Conservation (phyloP, 2,113 vertebrate species). For the Bettongia penicillata region DNA sequence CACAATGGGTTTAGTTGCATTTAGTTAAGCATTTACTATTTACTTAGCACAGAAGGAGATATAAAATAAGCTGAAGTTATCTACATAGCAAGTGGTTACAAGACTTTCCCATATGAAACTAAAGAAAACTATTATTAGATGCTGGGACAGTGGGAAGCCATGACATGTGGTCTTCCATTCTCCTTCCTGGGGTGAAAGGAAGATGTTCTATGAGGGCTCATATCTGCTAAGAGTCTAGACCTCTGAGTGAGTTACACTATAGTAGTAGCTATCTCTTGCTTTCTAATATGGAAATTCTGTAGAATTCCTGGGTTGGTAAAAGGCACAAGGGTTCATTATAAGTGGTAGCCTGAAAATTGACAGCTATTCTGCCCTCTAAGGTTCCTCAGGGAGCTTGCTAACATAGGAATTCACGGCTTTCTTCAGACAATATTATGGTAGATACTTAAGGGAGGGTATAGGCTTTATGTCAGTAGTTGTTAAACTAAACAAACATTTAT, state of each 20-base stretch:
- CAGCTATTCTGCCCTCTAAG: background rate
- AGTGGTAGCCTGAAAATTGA: background rate
- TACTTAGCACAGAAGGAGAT: background rate
- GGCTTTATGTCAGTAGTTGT: background rate
- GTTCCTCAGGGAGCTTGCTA: background rate
- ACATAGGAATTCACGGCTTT: background rate
- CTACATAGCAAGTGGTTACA: background rate
- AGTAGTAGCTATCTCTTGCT: background rate
- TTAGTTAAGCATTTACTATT: background rate
- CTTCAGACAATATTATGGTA: background rate
- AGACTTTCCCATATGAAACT: background rate
- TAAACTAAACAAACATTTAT: background rate
- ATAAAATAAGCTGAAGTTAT: background rate
- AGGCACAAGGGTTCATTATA: background rate
- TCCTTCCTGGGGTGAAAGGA: background rate
- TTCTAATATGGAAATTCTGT: background rate
- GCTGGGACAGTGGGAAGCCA: background rate
- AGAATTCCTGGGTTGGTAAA: background rate
- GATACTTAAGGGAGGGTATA: background rate
- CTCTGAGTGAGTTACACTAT: background rate
- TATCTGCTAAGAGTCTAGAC: background rate
- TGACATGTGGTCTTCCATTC: background rate
- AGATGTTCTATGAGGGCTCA: background rate
- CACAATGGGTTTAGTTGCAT: background rate
- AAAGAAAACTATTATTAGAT: background rate